phyloP scores from a whole-genome alignment of 2,797 vertebrate genomes.

The Melopsittacus undulatus region DNA sequence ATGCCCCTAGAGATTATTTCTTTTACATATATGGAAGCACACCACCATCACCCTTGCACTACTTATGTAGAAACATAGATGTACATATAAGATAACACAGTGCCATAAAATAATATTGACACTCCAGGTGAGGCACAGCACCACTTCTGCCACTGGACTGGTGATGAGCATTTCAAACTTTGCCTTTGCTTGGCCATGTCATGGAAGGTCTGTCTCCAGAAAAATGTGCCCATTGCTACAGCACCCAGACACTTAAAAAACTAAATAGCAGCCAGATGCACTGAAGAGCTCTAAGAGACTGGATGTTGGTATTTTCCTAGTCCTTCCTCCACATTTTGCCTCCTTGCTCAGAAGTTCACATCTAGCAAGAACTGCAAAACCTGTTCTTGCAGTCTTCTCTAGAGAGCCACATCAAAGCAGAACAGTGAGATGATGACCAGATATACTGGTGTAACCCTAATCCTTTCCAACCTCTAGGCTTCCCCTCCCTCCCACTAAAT shows the following conservation, averaged over 20 bases:
- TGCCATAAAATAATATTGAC: not conserved
- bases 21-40: not conserved
- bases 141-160: not conserved
- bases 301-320: not conserved
- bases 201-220: not conserved
- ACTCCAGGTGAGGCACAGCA: not conserved
- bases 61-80: not conserved
- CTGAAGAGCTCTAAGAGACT: not conserved
- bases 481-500: constrained; percentile 36
- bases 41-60: fast-evolving
- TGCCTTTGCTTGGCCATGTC: not conserved
- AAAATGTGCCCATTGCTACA: not conserved
- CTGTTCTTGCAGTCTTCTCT: constrained; percentile 42
- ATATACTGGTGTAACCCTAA: constrained; percentile 40
- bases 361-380: constrained; percentile 53
- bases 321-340: not conserved
- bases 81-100: not conserved
- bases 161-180: not conserved
- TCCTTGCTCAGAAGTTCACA: constrained; percentile 7
- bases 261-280: not conserved
- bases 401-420: constrained; percentile 44
- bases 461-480: constrained; percentile 37
- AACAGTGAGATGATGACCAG: constrained; percentile 32
- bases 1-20: not conserved
- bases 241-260: not conserved